A percentile compares a stretch with the other conserved stretches of the same genome.
Evolutionary conservation across 2,888 invertebrate species (phyloP).

Genomic region (Vandiemenella viatica): DNA sequence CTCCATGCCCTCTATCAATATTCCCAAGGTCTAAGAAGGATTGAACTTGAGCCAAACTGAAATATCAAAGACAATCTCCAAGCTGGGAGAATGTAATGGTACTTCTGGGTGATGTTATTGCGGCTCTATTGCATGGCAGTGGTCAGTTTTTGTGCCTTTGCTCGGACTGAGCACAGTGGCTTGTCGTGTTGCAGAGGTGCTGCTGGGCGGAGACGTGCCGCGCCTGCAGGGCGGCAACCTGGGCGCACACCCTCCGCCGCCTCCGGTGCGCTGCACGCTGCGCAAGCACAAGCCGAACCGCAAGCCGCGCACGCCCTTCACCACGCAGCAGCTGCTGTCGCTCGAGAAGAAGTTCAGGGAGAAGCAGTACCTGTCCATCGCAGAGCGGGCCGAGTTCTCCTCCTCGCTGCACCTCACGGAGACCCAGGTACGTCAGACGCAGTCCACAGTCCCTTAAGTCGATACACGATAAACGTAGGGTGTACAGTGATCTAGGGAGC

Average conservation of each 20-base stretch:
- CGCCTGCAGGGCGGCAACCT: not conserved
- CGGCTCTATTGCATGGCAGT: too few relatives aligned
- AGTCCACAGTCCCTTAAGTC: too few relatives aligned
- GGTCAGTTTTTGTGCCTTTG: too few relatives aligned
- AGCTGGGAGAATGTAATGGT: too few relatives aligned
- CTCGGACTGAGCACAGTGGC: too few relatives aligned
- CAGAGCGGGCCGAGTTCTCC: constrained; percentile 88
- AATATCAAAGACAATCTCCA: too few relatives aligned
- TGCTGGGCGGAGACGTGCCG: not conserved
- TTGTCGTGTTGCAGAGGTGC: not conserved
- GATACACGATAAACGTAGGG: too few relatives aligned
- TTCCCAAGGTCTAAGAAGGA: too few relatives aligned
- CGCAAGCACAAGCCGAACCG: constrained; percentile 91
- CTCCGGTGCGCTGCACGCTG: constrained; percentile 59
- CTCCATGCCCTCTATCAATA: too few relatives aligned
- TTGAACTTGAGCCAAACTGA: too few relatives aligned
- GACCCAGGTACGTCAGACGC: constrained; percentile 48
- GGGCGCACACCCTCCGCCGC: constrained; percentile 43
- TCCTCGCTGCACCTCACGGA: constrained; percentile 79
- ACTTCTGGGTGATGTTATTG: too few relatives aligned
- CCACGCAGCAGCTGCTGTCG: constrained; percentile 79
- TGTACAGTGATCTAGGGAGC: too few relatives aligned
- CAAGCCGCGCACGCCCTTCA: constrained; percentile 91
- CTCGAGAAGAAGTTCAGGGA: constrained; percentile 87
- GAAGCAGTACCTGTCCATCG: constrained; percentile 88